Conservation (phyloP, 2,888 invertebrate species). For the Ophioninae sp. region DNA sequence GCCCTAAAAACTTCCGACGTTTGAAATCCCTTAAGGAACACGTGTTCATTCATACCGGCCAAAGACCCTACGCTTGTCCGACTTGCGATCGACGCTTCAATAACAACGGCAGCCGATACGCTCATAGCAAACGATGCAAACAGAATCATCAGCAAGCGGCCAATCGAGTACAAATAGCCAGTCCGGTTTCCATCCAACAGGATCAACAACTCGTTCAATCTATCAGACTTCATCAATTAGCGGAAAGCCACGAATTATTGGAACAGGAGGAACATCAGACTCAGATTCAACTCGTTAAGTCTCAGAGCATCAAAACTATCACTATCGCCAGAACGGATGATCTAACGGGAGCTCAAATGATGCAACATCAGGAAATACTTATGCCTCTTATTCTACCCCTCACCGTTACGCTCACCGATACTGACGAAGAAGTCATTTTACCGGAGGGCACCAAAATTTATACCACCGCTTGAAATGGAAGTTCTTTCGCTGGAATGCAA, state of each 20-base stretch:
- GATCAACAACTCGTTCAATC: constrained; percentile 31
- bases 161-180: background rate
- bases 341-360: constrained; percentile 72
- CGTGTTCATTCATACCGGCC: constrained; percentile 79
- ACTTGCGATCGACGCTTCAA: constrained; percentile 79
- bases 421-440: constrained; percentile 78
- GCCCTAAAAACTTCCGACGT: constrained; percentile 78
- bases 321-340: constrained; percentile 77
- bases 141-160: constrained; percentile 74
- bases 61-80: constrained; percentile 79
- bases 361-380: constrained; percentile 78
- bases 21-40: constrained; percentile 79
- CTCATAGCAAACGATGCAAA: constrained; percentile 79
- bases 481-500: no score
- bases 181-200: background rate
- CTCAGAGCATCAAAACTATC: constrained; percentile 78
- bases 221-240: constrained; percentile 55
- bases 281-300: constrained; percentile 73
- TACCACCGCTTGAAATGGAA: constrained; percentile 73
- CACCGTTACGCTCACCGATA: constrained; percentile 77
- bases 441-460: constrained; percentile 79
- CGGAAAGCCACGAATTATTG: constrained; percentile 39
- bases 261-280: constrained; percentile 61
- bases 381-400: constrained; percentile 79
- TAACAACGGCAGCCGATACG: constrained; percentile 79